Evolutionary conservation across 2,888 invertebrate genomes (phyloP), one percentile per base, ranked within the genome.

Genomic region (Cryptocephalus moraei): DNA sequence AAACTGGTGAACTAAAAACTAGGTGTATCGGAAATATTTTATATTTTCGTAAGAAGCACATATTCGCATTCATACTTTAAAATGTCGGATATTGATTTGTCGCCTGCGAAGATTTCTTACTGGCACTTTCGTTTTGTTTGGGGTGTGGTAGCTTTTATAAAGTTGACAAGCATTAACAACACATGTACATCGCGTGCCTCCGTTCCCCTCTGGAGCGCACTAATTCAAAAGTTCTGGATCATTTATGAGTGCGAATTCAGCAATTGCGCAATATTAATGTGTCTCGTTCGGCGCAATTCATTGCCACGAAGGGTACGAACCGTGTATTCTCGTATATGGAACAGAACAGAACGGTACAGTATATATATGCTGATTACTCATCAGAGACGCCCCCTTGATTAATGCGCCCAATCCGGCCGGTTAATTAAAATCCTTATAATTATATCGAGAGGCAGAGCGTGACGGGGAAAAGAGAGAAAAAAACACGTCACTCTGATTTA

Each of bases 381-480:
- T 65, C 66, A 62, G 66, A 61, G 61, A 66, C 65, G 60, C 65
- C 65, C 65, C 53, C 56, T 56, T 66, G 66, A 67, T 66, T 67
- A 66, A 67, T 67, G 66, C 56, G 51, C 57, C 60, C 64, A 65
- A 66, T 66, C 61, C 61, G 56, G 57, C 58, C 61, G 62, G 66
- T 66, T 66, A 66, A 66, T 67, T 67, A 66, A 67, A 67, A 66
- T 63, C 63, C 62, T 66, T 64, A 66, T 65, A 66, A 66, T 67
- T 66, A 64, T 62, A 61, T 58, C 57, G 60, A 54, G 55, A 59
- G 56, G 54, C 55, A 51, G 51, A 52, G 56, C 58, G 55, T 54
- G 57, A 52, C 45, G 46, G 36, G 12, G n/a, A 22, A 12, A 36
- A 36, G 48, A 41, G 48, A 41, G 43, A 51, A 59, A 55, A 55